Evolutionary conservation across 2,888 invertebrate genomes (phyloP), one percentile per base, ranked within the genome.

Genomic region (Cataglyphis altisquamis): DNA sequence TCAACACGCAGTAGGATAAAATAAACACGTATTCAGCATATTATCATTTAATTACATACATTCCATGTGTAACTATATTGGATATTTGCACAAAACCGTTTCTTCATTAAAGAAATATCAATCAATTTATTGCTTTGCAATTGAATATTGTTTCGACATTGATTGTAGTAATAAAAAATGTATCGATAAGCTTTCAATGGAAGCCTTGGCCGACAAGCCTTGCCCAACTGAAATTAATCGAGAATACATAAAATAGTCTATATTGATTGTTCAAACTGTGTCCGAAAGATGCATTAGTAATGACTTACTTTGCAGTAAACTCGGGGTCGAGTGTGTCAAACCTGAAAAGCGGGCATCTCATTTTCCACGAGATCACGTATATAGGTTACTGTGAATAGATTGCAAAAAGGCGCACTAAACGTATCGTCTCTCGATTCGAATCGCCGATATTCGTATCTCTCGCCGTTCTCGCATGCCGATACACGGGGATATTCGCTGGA

Each of bases 341-440:
- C 32, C 52, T 55, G 52, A 64, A 36, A 64, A 66, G 70, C 78
- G 57, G 32, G 39, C 68, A 62, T 77, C 52, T 84, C 87, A 84
- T 74, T 89, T 89, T 84, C 83, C 73, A n/a, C 70, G 55, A 39
- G 48, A 68, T 62, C 66, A 66, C 29, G 70, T 82, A 57, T 48
- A 73, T 55, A 70, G 68, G 78, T 66, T 74, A 67, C 82, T 67
- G 64, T 39, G 80, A 83, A 68, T 62, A 70, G 63, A 80, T 78
- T 72, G 55, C 29, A 68, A 82, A 83, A 84, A 83, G 55, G 52
- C 39, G 84, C 66, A 84, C 73, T 72, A 72, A 83, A 68, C 70
- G 70, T 86, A 83, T 67, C 82, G 70, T 29, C 41, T 62, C 45
- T 62, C 45, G 74, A 75, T 52, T 57, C 74, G 67, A 36, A 68